Evolutionary conservation across 2,113 vertebrate species (phyloP).

Genomic region (Ceyx cyanopectus): DNA sequence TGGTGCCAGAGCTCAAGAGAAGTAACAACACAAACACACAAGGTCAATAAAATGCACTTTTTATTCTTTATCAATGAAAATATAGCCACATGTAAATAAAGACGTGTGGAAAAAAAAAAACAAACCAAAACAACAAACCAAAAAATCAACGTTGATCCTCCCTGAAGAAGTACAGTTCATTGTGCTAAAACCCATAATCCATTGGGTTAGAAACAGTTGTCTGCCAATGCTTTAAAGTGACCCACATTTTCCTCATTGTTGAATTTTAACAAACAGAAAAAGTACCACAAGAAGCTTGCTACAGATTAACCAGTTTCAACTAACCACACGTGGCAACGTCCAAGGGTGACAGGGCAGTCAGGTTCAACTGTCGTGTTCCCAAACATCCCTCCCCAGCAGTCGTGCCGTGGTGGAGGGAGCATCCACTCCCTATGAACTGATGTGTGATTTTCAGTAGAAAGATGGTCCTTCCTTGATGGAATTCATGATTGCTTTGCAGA

Average conservation of each 20-base stretch:
- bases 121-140: too few species aligned
- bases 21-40: neutral
- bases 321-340: neutral
- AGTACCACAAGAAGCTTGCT: slow-evolving; percentile 57
- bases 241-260: slow-evolving; percentile 42
- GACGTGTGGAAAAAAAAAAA: slow-evolving; percentile 61
- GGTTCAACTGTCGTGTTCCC: neutral
- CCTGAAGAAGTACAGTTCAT: slow-evolving; percentile 82
- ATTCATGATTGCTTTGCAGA: neutral
- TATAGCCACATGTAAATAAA: slow-evolving; percentile 83
- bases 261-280: slow-evolving; percentile 60
- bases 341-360: neutral
- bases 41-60: slow-evolving; percentile 82
- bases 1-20: neutral
- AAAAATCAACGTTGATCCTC: slow-evolving; percentile 75
- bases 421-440: slow-evolving; percentile 8
- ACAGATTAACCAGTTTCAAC: slow-evolving; percentile 22
- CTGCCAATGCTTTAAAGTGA: slow-evolving; percentile 74
- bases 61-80: slow-evolving; percentile 84
- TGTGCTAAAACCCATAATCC: slow-evolving; percentile 82
- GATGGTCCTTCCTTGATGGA: slow-evolving; percentile 12
- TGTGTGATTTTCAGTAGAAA: slow-evolving; percentile 30
- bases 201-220: slow-evolving; percentile 76
- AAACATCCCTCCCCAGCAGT: neutral
- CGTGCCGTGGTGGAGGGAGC: neutral